A percentile compares a stretch with the other conserved stretches of the same genome.
Evolutionary conservation across 2,888 invertebrate genomes (phyloP).

Genomic region (Glyphotaelius pellucidus): DNA sequence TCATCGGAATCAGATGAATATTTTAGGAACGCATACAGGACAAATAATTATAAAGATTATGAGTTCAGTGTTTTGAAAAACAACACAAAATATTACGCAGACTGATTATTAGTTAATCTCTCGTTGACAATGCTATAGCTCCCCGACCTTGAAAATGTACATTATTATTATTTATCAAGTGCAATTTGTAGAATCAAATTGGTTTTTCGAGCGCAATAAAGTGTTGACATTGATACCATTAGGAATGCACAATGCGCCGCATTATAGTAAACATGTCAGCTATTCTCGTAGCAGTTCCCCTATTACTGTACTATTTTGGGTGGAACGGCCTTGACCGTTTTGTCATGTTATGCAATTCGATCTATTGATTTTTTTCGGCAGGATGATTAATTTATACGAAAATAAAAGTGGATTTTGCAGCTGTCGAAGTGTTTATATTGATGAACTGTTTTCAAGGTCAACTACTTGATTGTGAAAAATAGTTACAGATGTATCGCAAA

Average conservation of each 20-base stretch:
- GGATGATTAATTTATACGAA: background rate
- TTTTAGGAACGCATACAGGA: no score
- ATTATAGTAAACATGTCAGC: background rate
- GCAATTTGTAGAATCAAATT: background rate
- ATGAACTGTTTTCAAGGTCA: background rate
- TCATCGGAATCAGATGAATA: no score
- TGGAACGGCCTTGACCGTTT: background rate
- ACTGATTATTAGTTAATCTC: background rate
- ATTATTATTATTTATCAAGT: background rate
- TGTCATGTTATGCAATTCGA: background rate
- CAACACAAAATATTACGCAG: background rate
- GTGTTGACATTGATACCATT: background rate
- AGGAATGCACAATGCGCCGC: background rate
- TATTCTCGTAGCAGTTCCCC: background rate
- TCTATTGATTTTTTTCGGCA: background rate
- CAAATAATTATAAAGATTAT: no score
- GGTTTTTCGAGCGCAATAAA: background rate
- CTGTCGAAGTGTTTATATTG: background rate
- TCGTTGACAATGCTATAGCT: background rate
- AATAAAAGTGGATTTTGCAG: background rate
- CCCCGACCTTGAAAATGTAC: background rate
- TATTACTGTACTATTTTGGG: background rate
- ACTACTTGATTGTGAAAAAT: background rate
- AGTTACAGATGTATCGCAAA: background rate
- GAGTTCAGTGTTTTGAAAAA: no score